These are phyloP conservation scores for Forficula auricularia DNA, from an alignment of 1,140 invertebrate species.

Conservation along the genomic window DNA sequence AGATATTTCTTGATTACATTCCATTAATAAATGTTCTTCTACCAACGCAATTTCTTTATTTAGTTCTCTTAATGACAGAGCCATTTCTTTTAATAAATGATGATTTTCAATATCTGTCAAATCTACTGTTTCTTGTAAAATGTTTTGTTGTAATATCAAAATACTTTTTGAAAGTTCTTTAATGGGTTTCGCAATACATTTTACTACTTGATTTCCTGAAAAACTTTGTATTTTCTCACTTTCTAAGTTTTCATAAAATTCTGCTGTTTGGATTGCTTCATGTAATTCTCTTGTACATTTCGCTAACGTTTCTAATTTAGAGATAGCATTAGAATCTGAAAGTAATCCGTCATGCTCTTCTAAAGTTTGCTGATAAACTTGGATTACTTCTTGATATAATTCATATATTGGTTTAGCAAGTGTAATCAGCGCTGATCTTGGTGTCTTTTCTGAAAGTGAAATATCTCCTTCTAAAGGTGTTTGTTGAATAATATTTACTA, in stretches of 20 bases:
- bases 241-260: no score
- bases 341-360: constrained; percentile 9
- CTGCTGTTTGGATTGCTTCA: constrained; percentile 13
- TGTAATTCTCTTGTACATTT: constrained; percentile 29
- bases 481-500: constrained; percentile 17
- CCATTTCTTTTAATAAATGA: background rate
- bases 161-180: constrained; percentile 5
- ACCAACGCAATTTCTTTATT: constrained; percentile 1
- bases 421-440: constrained; percentile 1
- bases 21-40: constrained; percentile 4
- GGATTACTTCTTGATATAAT: constrained; percentile 2
- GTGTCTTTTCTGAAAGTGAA: constrained; percentile 1
- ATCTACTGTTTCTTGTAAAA: background rate
- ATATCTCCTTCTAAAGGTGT: background rate
- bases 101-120: no score
- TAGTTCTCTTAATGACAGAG: background rate
- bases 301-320: constrained; percentile 20
- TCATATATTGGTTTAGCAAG: constrained; percentile 4
- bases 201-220: background rate
- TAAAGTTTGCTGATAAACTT: constrained; percentile 9
- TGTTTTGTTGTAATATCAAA: constrained; percentile 2
- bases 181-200: constrained; percentile 5
- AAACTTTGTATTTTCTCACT: no score
- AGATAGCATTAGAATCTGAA: constrained; percentile 10
- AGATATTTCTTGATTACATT: constrained; percentile 3